These are phyloP conservation scores for Sinelater perroti DNA, from an alignment of 2,888 invertebrate genomes.

Conservation along the genomic window DNA sequence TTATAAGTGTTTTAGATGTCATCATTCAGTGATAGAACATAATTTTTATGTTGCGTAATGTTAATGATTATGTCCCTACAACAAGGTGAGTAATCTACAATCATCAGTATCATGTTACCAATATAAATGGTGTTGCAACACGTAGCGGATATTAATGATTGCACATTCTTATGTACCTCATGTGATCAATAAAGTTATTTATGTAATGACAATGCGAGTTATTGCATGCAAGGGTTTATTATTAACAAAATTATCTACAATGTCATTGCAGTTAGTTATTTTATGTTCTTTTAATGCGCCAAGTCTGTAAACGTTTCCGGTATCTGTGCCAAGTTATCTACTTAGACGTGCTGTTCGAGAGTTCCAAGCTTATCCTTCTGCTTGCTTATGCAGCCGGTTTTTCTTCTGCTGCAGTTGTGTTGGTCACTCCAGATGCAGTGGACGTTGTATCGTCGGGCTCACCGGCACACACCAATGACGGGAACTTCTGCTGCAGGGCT, in stretches of 20 bases:
- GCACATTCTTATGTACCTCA: slow-evolving; percentile 28
- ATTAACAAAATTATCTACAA: slow-evolving; percentile 38
- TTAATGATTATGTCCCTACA: slow-evolving; percentile 1
- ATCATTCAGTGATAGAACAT: no score
- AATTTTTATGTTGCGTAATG: neutral
- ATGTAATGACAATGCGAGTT: no score
- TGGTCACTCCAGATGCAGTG: slow-evolving; percentile 74
- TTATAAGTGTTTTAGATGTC: no score
- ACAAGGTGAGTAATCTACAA: neutral
- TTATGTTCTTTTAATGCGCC: slow-evolving; percentile 10
- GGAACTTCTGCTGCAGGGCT: slow-evolving; percentile 80
- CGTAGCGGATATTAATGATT: slow-evolving; percentile 17
- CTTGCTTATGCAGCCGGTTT: slow-evolving; percentile 29
- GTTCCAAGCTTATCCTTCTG: neutral
- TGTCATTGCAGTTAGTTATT: slow-evolving; percentile 17
- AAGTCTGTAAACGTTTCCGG: slow-evolving; percentile 19
- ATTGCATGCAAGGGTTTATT: slow-evolving; percentile 37
- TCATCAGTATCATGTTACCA: slow-evolving; percentile 10
- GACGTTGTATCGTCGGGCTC: slow-evolving; percentile 70
- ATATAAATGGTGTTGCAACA: slow-evolving; percentile 6
- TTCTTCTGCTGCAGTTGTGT: slow-evolving; percentile 64
- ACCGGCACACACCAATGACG: slow-evolving; percentile 74
- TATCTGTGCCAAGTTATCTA: slow-evolving; percentile 21
- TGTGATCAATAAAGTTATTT: slow-evolving; percentile 21
- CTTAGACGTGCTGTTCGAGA: neutral